Base-by-base conservation (phyloP, 2,888 invertebrate species). In the Hylaea fasciaria region DNA sequence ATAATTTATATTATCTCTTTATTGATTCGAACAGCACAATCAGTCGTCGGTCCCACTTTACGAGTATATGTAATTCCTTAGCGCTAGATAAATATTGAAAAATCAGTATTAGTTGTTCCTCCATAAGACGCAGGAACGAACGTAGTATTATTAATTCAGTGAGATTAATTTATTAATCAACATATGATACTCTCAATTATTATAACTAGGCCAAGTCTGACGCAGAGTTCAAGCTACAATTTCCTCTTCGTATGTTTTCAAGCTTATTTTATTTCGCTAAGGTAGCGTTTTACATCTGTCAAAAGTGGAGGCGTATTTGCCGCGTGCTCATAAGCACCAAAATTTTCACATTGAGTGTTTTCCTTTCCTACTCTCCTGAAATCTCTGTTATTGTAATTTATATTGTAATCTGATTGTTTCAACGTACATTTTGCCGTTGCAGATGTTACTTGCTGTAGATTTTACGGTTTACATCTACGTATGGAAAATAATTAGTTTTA, bases 271-370 rank as follows among this genome's bases (percentile, higher is more conserved):
- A 83, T 80, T 78, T 80, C 73, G 71, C 76, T 73, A 63, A 71
- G 70, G 74, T 70, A 72, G 77, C 76, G 77, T 57, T 81, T 78
- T 80, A 79, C 83, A 82, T 84, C 79, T 84, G 85, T 84, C 86
- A 85, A 83, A 85, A 82, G 78, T 85, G 78, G 53, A 75, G 74
- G 72, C 80, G 74, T 77, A 77, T 77, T 77, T 77, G 72, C 78
- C 73, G 75, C 70, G 70, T 73, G 75, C 74, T 77, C 69, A 74
- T 79, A 80, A 80, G 78, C 70, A 60, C 44, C 64, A 47, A 61
- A 62, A 74, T 76, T 72, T 70, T 70, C 58, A 48, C 52, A 52
- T 50, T 57, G 55, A 50, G 51, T 47, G 41, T 54, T 51, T 61
- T 56, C 55, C 47, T 51, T 50, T 45, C 43, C 47, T 52, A 51